Conservation (phyloP, 2,797 vertebrate genomes). For the Serranus cabrilla region DNA sequence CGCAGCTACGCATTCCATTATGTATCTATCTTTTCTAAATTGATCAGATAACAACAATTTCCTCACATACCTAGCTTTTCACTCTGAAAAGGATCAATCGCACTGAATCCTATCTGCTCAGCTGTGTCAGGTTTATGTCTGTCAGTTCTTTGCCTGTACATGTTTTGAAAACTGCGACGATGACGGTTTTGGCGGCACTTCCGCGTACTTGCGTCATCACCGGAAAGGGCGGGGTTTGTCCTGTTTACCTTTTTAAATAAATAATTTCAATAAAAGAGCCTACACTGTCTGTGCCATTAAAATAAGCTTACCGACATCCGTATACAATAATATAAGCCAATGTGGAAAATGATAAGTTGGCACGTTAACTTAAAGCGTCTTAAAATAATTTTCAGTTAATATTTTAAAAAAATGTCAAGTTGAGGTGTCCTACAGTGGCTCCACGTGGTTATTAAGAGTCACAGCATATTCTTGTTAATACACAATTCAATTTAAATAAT, state of each 20-base stretch:
- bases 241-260: neutral
- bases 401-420: neutral
- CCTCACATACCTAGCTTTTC: neutral
- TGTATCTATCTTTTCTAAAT: neutral
- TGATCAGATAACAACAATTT: neutral
- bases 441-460: neutral
- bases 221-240: neutral
- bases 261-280: neutral
- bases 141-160: neutral
- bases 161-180: constrained; percentile 54
- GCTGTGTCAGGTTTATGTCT: neutral
- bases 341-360: neutral
- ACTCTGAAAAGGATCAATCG: neutral
- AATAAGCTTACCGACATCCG: neutral
- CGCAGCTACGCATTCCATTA: neutral
- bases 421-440: neutral
- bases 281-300: neutral
- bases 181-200: constrained; percentile 55
- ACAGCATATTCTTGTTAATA: neutral
- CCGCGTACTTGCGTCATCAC: constrained; percentile 47
- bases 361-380: neutral
- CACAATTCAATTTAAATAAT: too few species aligned
- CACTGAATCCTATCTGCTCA: neutral
- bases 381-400: too few species aligned
- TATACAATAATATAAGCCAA: neutral